Base-by-base conservation (phyloP, 2,797 vertebrate genomes). In the Thaleichthys pacificus region DNA sequence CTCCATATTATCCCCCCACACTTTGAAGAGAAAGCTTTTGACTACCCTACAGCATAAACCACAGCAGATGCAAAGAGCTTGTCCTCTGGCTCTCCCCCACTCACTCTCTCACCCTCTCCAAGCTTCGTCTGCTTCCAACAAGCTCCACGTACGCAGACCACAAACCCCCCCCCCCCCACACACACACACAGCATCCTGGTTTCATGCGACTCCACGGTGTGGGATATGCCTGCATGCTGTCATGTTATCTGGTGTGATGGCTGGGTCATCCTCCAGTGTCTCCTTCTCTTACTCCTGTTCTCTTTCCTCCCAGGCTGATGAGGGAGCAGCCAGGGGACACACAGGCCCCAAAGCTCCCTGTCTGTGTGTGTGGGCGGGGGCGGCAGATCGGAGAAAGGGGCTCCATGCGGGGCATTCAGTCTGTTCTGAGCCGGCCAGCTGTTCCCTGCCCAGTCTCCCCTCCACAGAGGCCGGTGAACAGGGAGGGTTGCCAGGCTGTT, bases 341-440 rank as follows among this genome's bases (percentile, higher is more conserved):
- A 1, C 24, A 32, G 66, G 30, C 73, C 84, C 84, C 85, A 88
- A 85, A 73, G 82, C 71, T 75, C 32, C 38, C 38, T 5, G 38
- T 42, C 38, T 42, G 80, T 80, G 83, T 82, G 83, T 84, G 81
- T 77, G 73, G 80, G 82, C 73, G 85, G 87, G n/a, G 72, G 74
- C 14, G 32, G 73, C 77, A 83, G 65, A 81, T 79, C 83, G 86
- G 84, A 83, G 73, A 81, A 71, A 30, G 65, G 73, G 77, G 79
- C 79, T 78, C 89, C 90, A 88, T 82, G 83, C 68, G 24, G 24
- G 86, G 86, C 86, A 80, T 83, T 68, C 92, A 85, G 88, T 89
- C 89, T 90, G 90, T 82, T 90, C 88, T 85, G 82, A 87, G 89
- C 84, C 68, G 78, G 74, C 84, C 90, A 90, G 91, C 90, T 92